Conservation (phyloP, 2,888 invertebrate species). For the Melanchra persicariae region DNA sequence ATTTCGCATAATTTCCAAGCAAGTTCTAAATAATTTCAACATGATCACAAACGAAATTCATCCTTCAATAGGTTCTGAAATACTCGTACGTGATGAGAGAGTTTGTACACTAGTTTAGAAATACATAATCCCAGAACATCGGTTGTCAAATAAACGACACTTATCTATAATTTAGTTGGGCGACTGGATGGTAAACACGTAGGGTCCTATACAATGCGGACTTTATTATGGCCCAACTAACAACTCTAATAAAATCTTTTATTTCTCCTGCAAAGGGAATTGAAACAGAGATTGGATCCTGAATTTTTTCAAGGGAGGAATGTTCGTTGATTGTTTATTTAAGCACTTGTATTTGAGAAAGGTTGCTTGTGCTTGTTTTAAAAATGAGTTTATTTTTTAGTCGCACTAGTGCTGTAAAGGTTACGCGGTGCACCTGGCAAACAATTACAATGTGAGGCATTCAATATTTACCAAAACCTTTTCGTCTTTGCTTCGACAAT, state of each 20-base stretch:
- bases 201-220: constrained; percentile 3
- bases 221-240: constrained; percentile 39
- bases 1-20: constrained; percentile 36
- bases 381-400: constrained; percentile 16
- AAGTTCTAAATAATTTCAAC: constrained; percentile 19
- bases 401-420: background rate
- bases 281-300: constrained; percentile 55
- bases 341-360: constrained; percentile 22
- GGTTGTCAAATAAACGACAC: constrained; percentile 53
- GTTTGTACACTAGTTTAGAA: constrained; percentile 30
- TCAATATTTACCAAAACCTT: background rate
- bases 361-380: constrained; percentile 10
- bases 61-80: constrained; percentile 15
- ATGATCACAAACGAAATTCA: constrained; percentile 25
- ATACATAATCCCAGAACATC: constrained; percentile 32
- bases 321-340: constrained; percentile 42
- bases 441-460: background rate
- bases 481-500: background rate
- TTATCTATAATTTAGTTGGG: constrained; percentile 42
- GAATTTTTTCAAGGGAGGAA: constrained; percentile 14
- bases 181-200: constrained; percentile 20
- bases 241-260: constrained; percentile 56
- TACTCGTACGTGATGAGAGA: constrained; percentile 36
- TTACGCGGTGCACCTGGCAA: constrained; percentile 4
- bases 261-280: constrained; percentile 47